phyloP scores from a whole-genome alignment of 1,140 invertebrate species.

The Drosophila truncata region DNA sequence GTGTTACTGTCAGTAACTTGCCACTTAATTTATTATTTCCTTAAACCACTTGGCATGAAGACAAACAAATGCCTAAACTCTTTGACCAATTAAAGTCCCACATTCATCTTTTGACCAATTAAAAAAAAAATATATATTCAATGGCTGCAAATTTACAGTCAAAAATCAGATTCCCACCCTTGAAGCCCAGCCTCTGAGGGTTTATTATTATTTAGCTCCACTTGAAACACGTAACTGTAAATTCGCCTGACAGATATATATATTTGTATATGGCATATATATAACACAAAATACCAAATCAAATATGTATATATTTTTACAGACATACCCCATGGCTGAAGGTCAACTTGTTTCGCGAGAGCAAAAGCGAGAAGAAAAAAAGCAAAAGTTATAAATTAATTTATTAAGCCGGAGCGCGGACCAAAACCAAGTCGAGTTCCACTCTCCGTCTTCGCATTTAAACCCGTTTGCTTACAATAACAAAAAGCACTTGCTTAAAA shows the following conservation, averaged over 20 bases:
- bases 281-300: slow-evolving; percentile 15
- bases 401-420: slow-evolving; percentile 64
- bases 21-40: slow-evolving; percentile 10
- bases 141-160: slow-evolving; percentile 7
- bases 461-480: slow-evolving; percentile 57
- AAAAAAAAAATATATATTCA: slow-evolving; percentile 8
- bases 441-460: slow-evolving; percentile 50
- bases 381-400: slow-evolving; percentile 72
- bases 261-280: not conserved
- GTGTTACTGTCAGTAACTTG: not conserved
- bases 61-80: not conserved
- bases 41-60: not conserved
- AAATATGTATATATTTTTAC: slow-evolving; percentile 18
- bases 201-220: not conserved
- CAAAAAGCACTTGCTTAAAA: slow-evolving; percentile 51
- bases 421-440: slow-evolving; percentile 22
- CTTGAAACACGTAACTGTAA: slow-evolving; percentile 49
- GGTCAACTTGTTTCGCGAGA: slow-evolving; percentile 70
- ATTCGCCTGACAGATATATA: slow-evolving; percentile 5
- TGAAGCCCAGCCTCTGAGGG: slow-evolving; percentile 32
- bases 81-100: slow-evolving; percentile 1
- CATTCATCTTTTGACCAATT: slow-evolving; percentile 25
- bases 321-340: slow-evolving; percentile 48
- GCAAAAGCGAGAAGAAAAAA: slow-evolving; percentile 33
- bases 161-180: slow-evolving; percentile 41